Evolutionary conservation across 2,113 vertebrate species (phyloP), one percentile per base, ranked within the genome.

Genomic region (Dasyprocta punctata): DNA sequence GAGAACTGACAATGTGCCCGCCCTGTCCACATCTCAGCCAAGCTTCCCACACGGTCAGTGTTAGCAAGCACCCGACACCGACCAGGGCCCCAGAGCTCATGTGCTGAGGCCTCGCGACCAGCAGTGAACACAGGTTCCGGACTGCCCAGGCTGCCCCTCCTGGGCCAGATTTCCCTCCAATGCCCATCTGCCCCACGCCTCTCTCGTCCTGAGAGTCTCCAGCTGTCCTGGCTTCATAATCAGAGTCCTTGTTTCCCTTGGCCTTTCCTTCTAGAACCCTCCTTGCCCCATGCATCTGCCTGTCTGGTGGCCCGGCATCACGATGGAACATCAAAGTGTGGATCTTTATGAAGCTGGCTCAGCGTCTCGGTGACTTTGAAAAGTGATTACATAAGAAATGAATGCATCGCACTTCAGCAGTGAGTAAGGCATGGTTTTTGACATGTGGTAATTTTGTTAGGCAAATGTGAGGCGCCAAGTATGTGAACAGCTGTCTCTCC

Each of bases 341-440:
- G 44, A 26, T 52, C 80, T 96, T 69, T 10, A 81, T 38, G 67
- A 96, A 54, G 92, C 67, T 92, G 85, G 69, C 65, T 30, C 9
- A 9, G 19, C 4, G 96, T 89, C 33, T 71, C 19, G 47, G 73
- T 0, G 81, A 80, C 38, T 96, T 92, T 44, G 90, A 81, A 90
- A 85, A 65, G 67, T 58, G 97, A 92, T 90, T 86, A 97, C 75
- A 97, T 11, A 47, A 69, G 10, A 5, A 73, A 65, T 60, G 12
- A 60, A 84, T 28, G 12, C 67, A 5, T 56, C 82, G 16, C 73
- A 77, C 24, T 52, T 89, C 82, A 89, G 24, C 24, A 12, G 47
- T 73, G 95, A 94, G 33, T 94, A 94, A 78, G 93, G 49, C 24
- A 11, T 38, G 56, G 96, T 36, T 93, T 84, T 61, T 71, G 78